These are phyloP conservation scores for Caenorhabditis angaria DNA, from an alignment of 2,888 invertebrate species.

Conservation along the genomic window DNA sequence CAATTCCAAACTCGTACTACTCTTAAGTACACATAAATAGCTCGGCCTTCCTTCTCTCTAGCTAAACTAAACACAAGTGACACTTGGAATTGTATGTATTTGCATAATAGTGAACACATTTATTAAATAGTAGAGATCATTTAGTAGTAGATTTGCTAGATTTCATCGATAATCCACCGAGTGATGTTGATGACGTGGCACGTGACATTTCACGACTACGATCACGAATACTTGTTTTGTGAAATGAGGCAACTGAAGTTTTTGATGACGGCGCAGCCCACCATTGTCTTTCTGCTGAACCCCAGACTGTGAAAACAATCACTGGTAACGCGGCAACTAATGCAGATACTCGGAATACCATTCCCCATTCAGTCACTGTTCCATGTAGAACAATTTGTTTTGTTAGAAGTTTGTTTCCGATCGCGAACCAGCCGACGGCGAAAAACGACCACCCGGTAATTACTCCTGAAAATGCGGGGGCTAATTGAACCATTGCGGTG, in stretches of 20 bases:
- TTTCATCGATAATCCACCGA: constrained; percentile 23
- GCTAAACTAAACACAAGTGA: constrained; percentile 2
- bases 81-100: neutral
- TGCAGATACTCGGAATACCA: constrained; percentile 67
- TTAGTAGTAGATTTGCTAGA: neutral
- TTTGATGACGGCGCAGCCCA: constrained; percentile 68
- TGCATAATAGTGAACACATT: constrained; percentile 23
- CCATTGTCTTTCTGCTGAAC: constrained; percentile 61
- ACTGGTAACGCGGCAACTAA: constrained; percentile 66
- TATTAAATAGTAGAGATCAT: constrained; percentile 16
- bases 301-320: constrained; percentile 66
- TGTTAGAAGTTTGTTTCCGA: constrained; percentile 68
- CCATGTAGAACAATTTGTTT: constrained; percentile 67
- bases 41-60: constrained; percentile 15
- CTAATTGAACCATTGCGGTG: constrained; percentile 68
- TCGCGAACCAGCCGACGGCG: constrained; percentile 62
- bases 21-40: neutral
- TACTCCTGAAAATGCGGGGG: constrained; percentile 69
- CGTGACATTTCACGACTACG: constrained; percentile 42
- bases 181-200: constrained; percentile 41
- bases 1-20: constrained; percentile 2
- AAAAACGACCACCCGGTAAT: constrained; percentile 68
- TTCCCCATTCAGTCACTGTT: constrained; percentile 62
- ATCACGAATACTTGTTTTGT: constrained; percentile 32
- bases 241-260: constrained; percentile 56